Evolutionary conservation across 1,140 invertebrate species (phyloP).

Genomic region (Brevipalpus yothersi): DNA sequence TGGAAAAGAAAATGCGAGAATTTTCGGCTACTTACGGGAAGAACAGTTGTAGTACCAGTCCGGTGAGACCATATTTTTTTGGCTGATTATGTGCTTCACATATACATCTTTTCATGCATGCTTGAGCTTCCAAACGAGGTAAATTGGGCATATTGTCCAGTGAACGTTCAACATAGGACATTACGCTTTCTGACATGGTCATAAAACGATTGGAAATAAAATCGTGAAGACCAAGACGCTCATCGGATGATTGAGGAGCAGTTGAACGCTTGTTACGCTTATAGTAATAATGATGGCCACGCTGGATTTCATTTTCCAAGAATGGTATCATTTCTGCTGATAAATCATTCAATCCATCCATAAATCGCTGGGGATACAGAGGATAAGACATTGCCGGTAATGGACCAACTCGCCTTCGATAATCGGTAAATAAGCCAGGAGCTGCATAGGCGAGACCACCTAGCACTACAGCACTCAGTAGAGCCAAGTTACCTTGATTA

Average conservation of each 20-base stretch:
- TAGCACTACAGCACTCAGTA: not conserved
- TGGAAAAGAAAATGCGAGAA: not conserved
- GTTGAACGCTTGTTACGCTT: not conserved
- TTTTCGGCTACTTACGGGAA: slow-evolving; percentile 15
- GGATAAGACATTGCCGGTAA: not conserved
- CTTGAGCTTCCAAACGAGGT: slow-evolving; percentile 15
- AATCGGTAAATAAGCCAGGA: not conserved
- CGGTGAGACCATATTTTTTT: slow-evolving; percentile 16
- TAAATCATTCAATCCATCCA: not conserved
- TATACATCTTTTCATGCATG: slow-evolving; percentile 17
- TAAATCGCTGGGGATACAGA: not conserved
- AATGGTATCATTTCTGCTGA: not conserved
- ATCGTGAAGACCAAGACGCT: slow-evolving; percentile 1
- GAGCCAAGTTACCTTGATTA: not conserved
- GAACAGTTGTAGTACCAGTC: slow-evolving; percentile 16
- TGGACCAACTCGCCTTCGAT: not conserved
- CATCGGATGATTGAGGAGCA: not conserved
- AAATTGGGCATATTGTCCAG: slow-evolving; percentile 14
- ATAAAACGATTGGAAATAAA: slow-evolving; percentile 6
- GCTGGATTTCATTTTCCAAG: not conserved
- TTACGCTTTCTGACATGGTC: slow-evolving; percentile 11
- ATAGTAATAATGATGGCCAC: not conserved
- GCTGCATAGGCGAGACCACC: not conserved
- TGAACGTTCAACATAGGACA: slow-evolving; percentile 14
- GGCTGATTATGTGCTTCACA: slow-evolving; percentile 18